These are phyloP conservation scores for Scolopax bukidnonensis DNA, from an alignment of 2,797 vertebrate genomes.

Conservation along the genomic window DNA sequence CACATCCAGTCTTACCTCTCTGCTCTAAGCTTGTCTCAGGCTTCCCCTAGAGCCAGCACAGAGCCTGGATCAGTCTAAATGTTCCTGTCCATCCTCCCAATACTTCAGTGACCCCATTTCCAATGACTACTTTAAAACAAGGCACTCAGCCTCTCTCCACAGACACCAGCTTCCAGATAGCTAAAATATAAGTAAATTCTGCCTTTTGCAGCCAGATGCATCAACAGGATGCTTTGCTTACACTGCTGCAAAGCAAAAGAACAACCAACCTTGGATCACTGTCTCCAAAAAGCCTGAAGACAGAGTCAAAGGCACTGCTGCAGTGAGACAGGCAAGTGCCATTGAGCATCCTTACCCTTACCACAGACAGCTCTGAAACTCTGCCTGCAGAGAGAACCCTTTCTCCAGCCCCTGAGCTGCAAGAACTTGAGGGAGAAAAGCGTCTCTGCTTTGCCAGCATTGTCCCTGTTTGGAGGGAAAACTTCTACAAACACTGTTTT, in stretches of 20 bases:
- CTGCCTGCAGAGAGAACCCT: background rate
- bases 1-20: background rate
- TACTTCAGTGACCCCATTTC: background rate
- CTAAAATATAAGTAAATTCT: background rate
- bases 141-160: background rate
- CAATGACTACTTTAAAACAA: background rate
- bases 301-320: background rate
- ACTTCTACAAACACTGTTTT: background rate
- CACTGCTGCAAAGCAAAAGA: background rate
- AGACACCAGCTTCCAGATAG: background rate
- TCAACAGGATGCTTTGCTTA: background rate
- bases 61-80: background rate
- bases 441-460: conserved; percentile 15
- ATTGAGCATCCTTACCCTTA: background rate
- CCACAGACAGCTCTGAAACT: background rate
- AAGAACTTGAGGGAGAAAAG: background rate
- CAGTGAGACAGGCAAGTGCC: background rate
- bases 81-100: background rate
- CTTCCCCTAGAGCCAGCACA: background rate
- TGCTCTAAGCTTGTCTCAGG: background rate
- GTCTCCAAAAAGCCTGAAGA: background rate
- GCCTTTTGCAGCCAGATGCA: background rate
- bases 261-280: background rate
- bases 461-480: background rate
- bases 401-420: background rate